Evolutionary conservation across 2,797 vertebrate species (phyloP), one percentile per base, ranked within the genome.

Genomic region (Leptoclinus maculatus): DNA sequence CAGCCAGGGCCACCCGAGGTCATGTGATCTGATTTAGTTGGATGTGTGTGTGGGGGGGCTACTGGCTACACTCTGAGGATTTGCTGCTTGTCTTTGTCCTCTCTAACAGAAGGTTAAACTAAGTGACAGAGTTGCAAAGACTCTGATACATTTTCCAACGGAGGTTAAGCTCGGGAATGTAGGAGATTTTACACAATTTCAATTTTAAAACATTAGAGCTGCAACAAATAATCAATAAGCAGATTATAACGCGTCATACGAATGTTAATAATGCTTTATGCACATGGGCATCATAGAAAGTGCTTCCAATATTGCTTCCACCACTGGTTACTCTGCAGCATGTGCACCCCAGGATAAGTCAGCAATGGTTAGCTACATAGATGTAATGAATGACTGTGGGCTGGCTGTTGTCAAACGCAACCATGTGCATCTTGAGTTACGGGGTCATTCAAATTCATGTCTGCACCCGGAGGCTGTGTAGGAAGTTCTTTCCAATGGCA

Each of bases 391-490:
- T 23, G 51, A 47, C 36, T 54, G 19, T 54, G 32, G 10, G 21
- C 13, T 12, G 19, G 39, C 39, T 66, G 9, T 38, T 51, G 43
- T 66, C 36, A 54, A 10, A 58, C 7, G 1, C 13, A 53, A 13
- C 11, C 14, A n/a, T 59, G 29, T 75, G 53, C 21, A 60, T 62
- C 32, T 17, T 71, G 17, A 19, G 5, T 57, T 59, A n/a, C 29
- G 11, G n/a, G 14, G 27, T 53, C 1, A 51, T 57, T 66, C n/a
- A 36, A 19, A 71, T 51, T 38, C 49, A 62, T 45, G 25, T 34
- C 45, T 73, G 45, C 34, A 57, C 36, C 54, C 32, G 36, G 51
- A 45, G 53, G 58, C 72, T 67, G 47, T 53, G 21, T 16, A 38
- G 34, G 19, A 71, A 21, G 2, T 23, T 66, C 23, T 47, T 17